Percentiles rank a stretch among this genome's conserved stretches.
phyloP scores from a whole-genome alignment of 35 echinoderm and acorn worm genomes.

The Apostichopus californicus region DNA sequence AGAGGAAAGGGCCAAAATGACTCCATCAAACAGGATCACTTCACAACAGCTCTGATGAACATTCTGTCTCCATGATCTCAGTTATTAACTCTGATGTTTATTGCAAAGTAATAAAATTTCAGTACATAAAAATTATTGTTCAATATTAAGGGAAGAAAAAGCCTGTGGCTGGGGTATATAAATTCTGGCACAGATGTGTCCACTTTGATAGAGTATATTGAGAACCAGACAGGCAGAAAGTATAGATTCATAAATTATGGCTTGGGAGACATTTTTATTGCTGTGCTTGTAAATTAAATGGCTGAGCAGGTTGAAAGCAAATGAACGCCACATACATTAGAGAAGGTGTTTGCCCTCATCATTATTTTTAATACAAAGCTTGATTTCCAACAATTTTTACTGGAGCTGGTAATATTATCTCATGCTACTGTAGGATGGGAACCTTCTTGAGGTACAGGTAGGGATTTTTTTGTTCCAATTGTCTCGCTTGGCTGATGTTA shows the following conservation, averaged over 20 bases:
- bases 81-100: slow-evolving; percentile 15
- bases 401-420: too few relatives aligned
- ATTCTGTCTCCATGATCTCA: neutral
- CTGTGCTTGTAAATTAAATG: slow-evolving; percentile 19
- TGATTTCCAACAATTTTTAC: too few relatives aligned
- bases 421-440: too few relatives aligned
- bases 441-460: too few relatives aligned
- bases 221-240: neutral
- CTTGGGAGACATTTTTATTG: neutral
- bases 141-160: neutral
- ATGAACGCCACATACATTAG: too few relatives aligned
- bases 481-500: too few relatives aligned
- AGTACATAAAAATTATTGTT: neutral
- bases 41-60: too few relatives aligned
- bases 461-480: too few relatives aligned
- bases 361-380: too few relatives aligned
- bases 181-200: neutral
- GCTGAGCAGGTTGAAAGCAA: neutral
- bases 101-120: neutral
- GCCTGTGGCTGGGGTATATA: neutral
- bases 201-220: neutral
- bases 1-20: too few relatives aligned
- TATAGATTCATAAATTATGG: neutral
- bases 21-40: too few relatives aligned
- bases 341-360: too few relatives aligned